phyloP scores from a whole-genome alignment of 2,888 invertebrate species.

The Drosophila monieri region DNA sequence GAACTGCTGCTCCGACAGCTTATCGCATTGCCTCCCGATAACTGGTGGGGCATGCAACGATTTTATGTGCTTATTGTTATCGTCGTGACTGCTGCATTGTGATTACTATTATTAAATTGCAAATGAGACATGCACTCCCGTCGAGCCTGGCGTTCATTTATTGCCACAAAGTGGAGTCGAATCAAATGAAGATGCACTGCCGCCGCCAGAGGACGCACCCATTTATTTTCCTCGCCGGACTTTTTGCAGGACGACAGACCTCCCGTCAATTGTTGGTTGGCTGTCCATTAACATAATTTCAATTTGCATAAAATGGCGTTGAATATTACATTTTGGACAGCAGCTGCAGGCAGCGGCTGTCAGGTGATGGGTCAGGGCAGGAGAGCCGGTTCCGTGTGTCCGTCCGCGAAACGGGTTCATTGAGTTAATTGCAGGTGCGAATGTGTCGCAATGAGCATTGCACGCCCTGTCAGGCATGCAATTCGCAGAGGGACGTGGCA shows the following conservation, averaged over 20 bases:
- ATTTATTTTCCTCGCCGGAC: slow-evolving; percentile 1
- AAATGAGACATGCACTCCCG: slow-evolving; percentile 58
- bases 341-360: slow-evolving; percentile 25
- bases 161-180: not conserved
- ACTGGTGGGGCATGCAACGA: slow-evolving; percentile 31
- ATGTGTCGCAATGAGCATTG: slow-evolving; percentile 55
- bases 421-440: slow-evolving; percentile 72
- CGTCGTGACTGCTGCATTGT: slow-evolving; percentile 45
- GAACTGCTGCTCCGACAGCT: slow-evolving; percentile 44
- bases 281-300: slow-evolving; percentile 76
- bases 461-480: slow-evolving; percentile 47
- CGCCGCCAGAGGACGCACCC: slow-evolving; percentile 55
- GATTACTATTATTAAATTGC: slow-evolving; percentile 76
- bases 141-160: not conserved
- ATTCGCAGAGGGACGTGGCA: not conserved
- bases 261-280: slow-evolving; percentile 42
- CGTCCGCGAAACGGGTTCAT: slow-evolving; percentile 31
- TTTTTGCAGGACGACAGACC: slow-evolving; percentile 14
- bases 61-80: slow-evolving; percentile 55
- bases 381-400: slow-evolving; percentile 9
- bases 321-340: slow-evolving; percentile 72
- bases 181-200: slow-evolving; percentile 60
- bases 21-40: slow-evolving; percentile 28
- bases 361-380: slow-evolving; percentile 35
- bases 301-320: slow-evolving; percentile 76